Percentiles rank a stretch among this genome's conserved stretches.
Evolutionary conservation across 2,113 vertebrate genomes (phyloP).

Genomic region (pig (Sus scrofa)): DNA sequence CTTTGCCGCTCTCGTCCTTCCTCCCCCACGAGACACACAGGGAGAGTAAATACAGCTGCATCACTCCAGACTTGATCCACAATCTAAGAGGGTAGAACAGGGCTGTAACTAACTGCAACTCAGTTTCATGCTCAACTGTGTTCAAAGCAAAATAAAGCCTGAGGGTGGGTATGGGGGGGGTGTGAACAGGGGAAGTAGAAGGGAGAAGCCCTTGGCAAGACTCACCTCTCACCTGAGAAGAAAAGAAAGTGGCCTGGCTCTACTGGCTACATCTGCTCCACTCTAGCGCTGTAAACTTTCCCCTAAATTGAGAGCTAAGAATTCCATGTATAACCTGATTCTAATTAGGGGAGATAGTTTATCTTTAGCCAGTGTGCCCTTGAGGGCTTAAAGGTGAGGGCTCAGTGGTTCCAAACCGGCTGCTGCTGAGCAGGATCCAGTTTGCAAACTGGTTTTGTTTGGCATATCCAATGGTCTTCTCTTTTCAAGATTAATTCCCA

Average conservation of each 20-base stretch:
- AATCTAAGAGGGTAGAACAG: neutral
- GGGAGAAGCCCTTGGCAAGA: neutral
- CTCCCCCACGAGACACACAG: neutral
- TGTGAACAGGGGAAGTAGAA: neutral
- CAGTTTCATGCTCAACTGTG: neutral
- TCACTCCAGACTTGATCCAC: neutral
- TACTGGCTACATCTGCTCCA: neutral
- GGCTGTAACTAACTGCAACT: neutral
- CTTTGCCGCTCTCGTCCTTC: neutral
- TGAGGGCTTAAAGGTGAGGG: neutral
- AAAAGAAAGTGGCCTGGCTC: neutral
- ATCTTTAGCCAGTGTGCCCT: neutral
- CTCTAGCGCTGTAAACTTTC: neutral
- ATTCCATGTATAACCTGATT: neutral
- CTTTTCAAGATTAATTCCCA: constrained; percentile 7
- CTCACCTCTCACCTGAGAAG: neutral
- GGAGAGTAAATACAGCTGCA: constrained; percentile 37
- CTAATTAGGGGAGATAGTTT: neutral
- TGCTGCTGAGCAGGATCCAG: neutral
- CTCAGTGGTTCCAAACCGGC: neutral
- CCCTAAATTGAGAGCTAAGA: neutral
- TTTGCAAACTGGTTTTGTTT: constrained; percentile 30
- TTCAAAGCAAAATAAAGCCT: neutral
- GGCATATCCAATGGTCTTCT: neutral
- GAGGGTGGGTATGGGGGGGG: neutral